Conservation (phyloP, 2,113 vertebrate genomes). For the Poecilia latipinna region DNA sequence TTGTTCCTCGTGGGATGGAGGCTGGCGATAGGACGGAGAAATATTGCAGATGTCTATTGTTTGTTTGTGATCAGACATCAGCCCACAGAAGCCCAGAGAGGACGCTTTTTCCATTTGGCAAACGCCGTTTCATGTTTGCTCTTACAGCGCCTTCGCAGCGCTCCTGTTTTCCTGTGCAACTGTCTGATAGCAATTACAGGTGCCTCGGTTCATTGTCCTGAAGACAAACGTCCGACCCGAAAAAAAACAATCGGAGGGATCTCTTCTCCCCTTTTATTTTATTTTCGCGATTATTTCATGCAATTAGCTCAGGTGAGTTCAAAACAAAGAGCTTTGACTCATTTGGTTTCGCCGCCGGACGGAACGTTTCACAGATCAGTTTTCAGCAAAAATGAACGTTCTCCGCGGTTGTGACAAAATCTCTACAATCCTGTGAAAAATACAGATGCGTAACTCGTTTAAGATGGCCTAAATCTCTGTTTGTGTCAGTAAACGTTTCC, state of each 20-base stretch:
- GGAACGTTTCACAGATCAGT: background rate
- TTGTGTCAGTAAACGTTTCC: background rate
- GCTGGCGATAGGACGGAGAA: constrained; percentile 69
- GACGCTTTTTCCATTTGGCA: constrained; percentile 73
- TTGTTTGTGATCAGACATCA: constrained; percentile 75
- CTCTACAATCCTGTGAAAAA: background rate
- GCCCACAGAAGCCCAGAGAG: constrained; percentile 62
- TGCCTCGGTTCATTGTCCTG: constrained; percentile 58
- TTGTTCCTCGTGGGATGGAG: constrained; percentile 73
- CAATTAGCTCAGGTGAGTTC: no score
- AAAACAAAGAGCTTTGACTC: no score
- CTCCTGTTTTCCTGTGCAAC: constrained; percentile 52
- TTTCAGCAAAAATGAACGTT: background rate
- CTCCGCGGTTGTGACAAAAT: background rate
- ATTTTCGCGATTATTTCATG: no score
- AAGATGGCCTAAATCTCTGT: background rate
- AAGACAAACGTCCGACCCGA: constrained; percentile 34
- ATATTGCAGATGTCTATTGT: constrained; percentile 78
- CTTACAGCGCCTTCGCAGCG: constrained; percentile 65
- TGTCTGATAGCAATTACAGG: constrained; percentile 78
- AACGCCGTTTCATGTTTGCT: constrained; percentile 55
- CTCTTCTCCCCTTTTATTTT: no score
- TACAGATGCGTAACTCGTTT: no score
- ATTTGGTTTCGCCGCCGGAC: background rate
- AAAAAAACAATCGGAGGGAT: background rate